Evolutionary conservation across 2,797 vertebrate species (phyloP).

Genomic region (Pangasius larnaudii): DNA sequence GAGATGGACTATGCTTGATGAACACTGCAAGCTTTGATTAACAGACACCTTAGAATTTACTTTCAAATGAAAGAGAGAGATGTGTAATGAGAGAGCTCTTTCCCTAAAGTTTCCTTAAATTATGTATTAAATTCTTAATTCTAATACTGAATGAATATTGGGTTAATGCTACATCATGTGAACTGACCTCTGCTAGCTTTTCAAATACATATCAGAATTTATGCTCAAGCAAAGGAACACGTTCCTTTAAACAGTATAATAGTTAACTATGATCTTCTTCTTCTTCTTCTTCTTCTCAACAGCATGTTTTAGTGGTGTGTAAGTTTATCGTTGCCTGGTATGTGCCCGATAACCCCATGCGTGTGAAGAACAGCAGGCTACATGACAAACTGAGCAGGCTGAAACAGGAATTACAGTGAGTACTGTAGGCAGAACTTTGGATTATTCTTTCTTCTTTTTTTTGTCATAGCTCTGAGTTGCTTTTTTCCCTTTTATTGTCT

Average conservation of each 20-base stretch:
- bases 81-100: not conserved
- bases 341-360: conserved; percentile 81
- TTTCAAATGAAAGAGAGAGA: no score
- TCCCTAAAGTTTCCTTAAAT: no score
- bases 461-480: not conserved
- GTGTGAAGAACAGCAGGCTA: conserved; percentile 81
- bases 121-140: no score
- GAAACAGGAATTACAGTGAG: conserved; percentile 62
- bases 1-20: not conserved
- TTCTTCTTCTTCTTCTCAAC: conserved; percentile 28
- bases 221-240: not conserved
- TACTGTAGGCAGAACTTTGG: not conserved
- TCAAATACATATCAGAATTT: conserved; percentile 6
- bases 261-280: not conserved
- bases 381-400: conserved; percentile 70
- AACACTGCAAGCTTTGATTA: not conserved
- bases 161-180: not conserved
- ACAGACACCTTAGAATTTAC: not conserved
- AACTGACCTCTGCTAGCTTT: not conserved
- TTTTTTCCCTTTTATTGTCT: not conserved
- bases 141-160: not conserved
- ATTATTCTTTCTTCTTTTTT: not conserved
- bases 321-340: conserved; percentile 91
- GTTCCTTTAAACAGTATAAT: not conserved
- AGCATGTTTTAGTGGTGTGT: conserved; percentile 88